A percentile compares a stretch with the other conserved stretches of the same genome.
phyloP scores from a whole-genome alignment of 2,888 invertebrate species.

The Marronus borbonicus region DNA sequence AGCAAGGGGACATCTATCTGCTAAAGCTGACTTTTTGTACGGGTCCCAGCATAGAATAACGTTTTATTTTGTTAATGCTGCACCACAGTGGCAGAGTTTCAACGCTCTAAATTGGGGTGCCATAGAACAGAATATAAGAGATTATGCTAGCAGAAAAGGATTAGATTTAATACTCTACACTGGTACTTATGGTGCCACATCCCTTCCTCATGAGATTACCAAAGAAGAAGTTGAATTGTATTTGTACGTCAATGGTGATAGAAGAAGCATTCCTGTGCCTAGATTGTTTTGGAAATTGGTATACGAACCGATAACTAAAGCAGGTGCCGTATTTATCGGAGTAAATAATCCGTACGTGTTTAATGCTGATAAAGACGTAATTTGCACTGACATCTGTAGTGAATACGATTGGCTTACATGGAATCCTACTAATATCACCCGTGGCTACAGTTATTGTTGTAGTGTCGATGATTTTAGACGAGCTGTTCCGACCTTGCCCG shows the following conservation, averaged over 20 bases:
- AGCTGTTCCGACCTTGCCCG: slow-evolving; percentile 73
- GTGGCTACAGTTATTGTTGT: slow-evolving; percentile 78
- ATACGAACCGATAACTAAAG: slow-evolving; percentile 71
- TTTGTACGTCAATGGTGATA: slow-evolving; percentile 60
- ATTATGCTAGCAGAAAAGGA: slow-evolving; percentile 66
- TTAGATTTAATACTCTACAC: slow-evolving; percentile 73
- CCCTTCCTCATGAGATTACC: slow-evolving; percentile 70
- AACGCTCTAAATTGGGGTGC: slow-evolving; percentile 75
- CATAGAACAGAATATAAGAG: slow-evolving; percentile 71
- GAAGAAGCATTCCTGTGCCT: slow-evolving; percentile 71
- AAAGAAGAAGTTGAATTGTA: slow-evolving; percentile 59
- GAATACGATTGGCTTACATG: slow-evolving; percentile 77
- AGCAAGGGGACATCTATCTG: slow-evolving; percentile 71
- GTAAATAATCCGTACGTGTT: slow-evolving; percentile 75
- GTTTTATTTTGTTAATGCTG: slow-evolving; percentile 78
- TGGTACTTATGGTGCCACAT: slow-evolving; percentile 75
- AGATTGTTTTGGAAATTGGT: slow-evolving; percentile 75
- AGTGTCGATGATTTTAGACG: slow-evolving; percentile 74
- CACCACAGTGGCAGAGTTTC: slow-evolving; percentile 79
- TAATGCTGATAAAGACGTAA: slow-evolving; percentile 56
- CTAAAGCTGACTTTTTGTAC: slow-evolving; percentile 77
- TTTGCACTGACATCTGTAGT: slow-evolving; percentile 71
- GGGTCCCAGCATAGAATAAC: slow-evolving; percentile 75
- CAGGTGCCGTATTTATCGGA: slow-evolving; percentile 75
- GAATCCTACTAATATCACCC: slow-evolving; percentile 70